Evolutionary conservation across 2,113 vertebrate genomes (phyloP).

Genomic region (Struthidea cinerea): DNA sequence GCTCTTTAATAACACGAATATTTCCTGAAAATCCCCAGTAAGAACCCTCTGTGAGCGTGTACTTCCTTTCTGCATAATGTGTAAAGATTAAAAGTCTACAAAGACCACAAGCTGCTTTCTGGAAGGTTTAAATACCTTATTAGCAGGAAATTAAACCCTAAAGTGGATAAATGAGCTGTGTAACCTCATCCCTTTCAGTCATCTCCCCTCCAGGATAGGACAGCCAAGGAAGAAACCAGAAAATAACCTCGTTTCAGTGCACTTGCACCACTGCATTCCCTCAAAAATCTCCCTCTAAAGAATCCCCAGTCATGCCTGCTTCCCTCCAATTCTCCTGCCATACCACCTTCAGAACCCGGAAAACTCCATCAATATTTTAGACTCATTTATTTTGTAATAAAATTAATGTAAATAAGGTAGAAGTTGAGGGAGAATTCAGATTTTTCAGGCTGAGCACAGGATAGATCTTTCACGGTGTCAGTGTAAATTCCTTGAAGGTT

Average conservation of each 20-base stretch:
- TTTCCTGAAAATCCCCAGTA: background rate
- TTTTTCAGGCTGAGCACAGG: constrained; percentile 32
- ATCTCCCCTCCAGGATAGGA: background rate
- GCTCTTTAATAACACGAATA: background rate
- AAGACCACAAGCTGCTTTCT: constrained; percentile 26
- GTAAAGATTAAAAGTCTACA: constrained; percentile 50
- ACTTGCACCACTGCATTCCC: background rate
- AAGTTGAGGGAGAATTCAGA: constrained; percentile 31
- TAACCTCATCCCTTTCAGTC: background rate
- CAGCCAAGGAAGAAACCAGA: background rate
- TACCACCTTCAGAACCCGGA: background rate
- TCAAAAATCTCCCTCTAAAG: background rate
- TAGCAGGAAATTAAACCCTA: constrained; percentile 34
- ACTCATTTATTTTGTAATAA: constrained; percentile 60
- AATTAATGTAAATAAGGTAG: constrained; percentile 65
- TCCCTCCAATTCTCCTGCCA: background rate
- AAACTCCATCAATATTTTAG: background rate
- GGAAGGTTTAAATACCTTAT: constrained; percentile 14
- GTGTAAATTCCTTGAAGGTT: constrained; percentile 67
- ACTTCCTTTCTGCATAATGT: background rate
- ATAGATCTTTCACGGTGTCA: constrained; percentile 28
- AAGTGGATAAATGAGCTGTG: background rate
- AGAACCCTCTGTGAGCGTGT: background rate
- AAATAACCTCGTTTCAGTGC: background rate
- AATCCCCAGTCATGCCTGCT: background rate